These are phyloP conservation scores for Camponotus pennsylvanicus DNA, from an alignment of 1,140 invertebrate genomes.

Conservation along the genomic window DNA sequence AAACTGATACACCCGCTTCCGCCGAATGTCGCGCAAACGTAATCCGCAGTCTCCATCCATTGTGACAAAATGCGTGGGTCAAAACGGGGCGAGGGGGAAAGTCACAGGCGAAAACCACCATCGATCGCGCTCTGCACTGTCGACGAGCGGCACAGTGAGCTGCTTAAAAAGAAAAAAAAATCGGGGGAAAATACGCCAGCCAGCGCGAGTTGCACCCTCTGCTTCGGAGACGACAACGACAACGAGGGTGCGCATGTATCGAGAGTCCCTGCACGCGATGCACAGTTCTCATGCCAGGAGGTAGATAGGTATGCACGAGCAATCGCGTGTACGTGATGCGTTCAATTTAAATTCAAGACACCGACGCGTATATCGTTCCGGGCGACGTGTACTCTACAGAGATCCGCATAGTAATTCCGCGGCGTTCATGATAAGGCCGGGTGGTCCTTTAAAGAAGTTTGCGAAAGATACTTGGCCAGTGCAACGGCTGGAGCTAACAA, in stretches of 20 bases:
- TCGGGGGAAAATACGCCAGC: not conserved
- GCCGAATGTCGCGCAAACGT: slow-evolving; percentile 44
- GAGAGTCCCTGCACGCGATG: slow-evolving; percentile 43
- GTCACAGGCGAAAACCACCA: slow-evolving; percentile 43
- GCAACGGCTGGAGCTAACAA: slow-evolving; percentile 28
- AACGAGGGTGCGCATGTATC: slow-evolving; percentile 30
- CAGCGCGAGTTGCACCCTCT: slow-evolving; percentile 1
- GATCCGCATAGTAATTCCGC: slow-evolving; percentile 54
- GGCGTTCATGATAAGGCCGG: slow-evolving; percentile 32
- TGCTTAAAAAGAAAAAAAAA: slow-evolving; percentile 17
- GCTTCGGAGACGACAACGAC: slow-evolving; percentile 20
- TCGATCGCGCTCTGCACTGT: slow-evolving; percentile 54
- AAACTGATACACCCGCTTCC: slow-evolving; percentile 55
- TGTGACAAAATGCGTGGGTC: slow-evolving; percentile 46
- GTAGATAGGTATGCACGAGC: slow-evolving; percentile 36
- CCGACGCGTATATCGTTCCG: slow-evolving; percentile 53
- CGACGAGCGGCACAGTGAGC: slow-evolving; percentile 38
- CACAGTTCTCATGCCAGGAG: not conserved
- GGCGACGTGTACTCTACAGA: slow-evolving; percentile 1
- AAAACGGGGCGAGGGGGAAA: slow-evolving; percentile 40
- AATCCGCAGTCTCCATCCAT: slow-evolving; percentile 56
- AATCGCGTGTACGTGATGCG: slow-evolving; percentile 47
- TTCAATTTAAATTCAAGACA: slow-evolving; percentile 68
- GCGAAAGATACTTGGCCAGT: slow-evolving; percentile 24
- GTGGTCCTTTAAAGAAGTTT: slow-evolving; percentile 50